Evolutionary conservation across 2,888 invertebrate species (phyloP).

Genomic region (Cheilosia scutellata): DNA sequence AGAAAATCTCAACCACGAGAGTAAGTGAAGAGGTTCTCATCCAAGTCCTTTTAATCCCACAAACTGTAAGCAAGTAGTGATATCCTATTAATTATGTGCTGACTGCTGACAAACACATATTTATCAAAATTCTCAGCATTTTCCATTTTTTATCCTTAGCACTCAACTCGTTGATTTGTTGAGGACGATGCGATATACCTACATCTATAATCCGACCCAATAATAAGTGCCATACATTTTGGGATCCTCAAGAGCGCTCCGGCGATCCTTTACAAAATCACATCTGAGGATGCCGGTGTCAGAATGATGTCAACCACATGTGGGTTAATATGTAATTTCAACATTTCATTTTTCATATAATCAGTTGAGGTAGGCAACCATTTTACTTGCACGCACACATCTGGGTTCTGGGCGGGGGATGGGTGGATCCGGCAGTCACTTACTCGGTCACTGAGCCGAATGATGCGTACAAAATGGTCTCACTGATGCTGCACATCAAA

Average conservation of each 20-base stretch:
- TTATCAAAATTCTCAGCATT: slow-evolving; percentile 2
- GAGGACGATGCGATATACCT: not conserved
- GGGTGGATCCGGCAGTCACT: slow-evolving; percentile 52
- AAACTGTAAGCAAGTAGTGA: too few relatives aligned
- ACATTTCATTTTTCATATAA: slow-evolving; percentile 14
- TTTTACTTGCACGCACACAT: slow-evolving; percentile 26
- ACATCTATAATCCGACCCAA: not conserved
- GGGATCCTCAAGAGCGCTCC: slow-evolving; percentile 6
- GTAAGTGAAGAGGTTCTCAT: too few relatives aligned
- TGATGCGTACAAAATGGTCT: slow-evolving; percentile 62
- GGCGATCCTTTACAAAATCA: not conserved
- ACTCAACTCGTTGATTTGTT: slow-evolving; percentile 13
- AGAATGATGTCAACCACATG: slow-evolving; percentile 52
- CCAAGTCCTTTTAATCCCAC: too few relatives aligned
- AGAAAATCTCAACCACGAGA: too few relatives aligned
- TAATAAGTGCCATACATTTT: slow-evolving; percentile 26
- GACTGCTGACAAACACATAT: not conserved
- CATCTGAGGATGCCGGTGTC: slow-evolving; percentile 21
- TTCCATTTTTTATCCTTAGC: slow-evolving; percentile 31
- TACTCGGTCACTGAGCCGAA: slow-evolving; percentile 61
- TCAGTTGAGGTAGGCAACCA: slow-evolving; percentile 40
- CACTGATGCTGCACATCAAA: slow-evolving; percentile 52
- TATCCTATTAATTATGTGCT: not conserved
- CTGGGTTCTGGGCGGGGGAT: slow-evolving; percentile 20
- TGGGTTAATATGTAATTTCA: slow-evolving; percentile 26